These are phyloP conservation scores for Pantherophis guttatus DNA, from an alignment of 2,113 vertebrate species.

Conservation along the genomic window DNA sequence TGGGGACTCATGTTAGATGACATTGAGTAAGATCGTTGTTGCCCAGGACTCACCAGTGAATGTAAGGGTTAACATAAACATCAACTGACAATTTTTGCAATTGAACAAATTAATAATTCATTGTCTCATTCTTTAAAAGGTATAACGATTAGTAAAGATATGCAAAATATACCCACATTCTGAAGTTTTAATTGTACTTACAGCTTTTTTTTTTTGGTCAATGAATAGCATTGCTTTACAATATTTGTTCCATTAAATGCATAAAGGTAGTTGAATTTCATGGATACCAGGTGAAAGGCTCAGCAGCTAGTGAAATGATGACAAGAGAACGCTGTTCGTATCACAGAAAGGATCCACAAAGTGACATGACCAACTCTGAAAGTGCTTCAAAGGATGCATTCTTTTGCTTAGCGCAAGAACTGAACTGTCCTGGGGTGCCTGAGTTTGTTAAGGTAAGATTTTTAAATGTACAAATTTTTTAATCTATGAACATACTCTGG, in stretches of 20 bases:
- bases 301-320: conserved; percentile 65
- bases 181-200: neutral
- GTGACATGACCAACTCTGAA: neutral
- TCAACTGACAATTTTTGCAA: neutral
- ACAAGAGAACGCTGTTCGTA: conserved; percentile 50
- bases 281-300: conserved; percentile 71
- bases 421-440: conserved; percentile 24
- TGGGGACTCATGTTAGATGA: neutral
- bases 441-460: conserved; percentile 64
- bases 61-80: neutral
- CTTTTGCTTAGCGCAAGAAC: conserved; percentile 33
- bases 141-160: neutral
- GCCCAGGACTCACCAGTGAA: neutral
- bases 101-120: neutral
- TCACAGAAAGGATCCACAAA: conserved; percentile 36
- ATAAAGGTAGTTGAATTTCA: conserved; percentile 70
- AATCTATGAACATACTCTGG: neutral
- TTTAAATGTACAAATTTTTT: conserved; percentile 12
- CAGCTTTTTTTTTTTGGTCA: neutral
- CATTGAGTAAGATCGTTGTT: neutral
- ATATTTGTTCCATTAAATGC: conserved; percentile 23
- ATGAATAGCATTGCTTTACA: conserved; percentile 3
- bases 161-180: neutral
- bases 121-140: neutral
- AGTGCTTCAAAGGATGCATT: neutral